Evolutionary conservation across 2,113 vertebrate species (phyloP), one percentile per base, ranked within the genome.

Genomic region (Eidolon helvum): DNA sequence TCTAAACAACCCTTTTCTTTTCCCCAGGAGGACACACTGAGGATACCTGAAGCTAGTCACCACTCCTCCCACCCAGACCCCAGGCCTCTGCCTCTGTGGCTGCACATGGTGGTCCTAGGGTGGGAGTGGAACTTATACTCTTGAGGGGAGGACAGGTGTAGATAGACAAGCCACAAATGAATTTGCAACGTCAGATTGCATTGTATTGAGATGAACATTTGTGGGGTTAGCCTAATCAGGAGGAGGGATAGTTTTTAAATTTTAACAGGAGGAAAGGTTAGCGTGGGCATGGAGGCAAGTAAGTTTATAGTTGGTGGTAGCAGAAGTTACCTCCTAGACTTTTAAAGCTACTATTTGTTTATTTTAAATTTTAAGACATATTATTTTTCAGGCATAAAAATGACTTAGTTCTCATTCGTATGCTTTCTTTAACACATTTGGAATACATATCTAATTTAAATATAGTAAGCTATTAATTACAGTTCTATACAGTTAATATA

Each of bases 21-120:
- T 99, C 9, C 99, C 99, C 30, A 99, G 94, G 2, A 99, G 99
- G 40, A 99, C 98, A 95, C 99, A 99, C 38, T 92, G 96, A 1
- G 99, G 98, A 65, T 99, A 98, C 55, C 91, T 61, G 0, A 97
- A 22, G 92, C 99, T 98, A 18, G 98, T 99, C 0, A 99, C 87
- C 50, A 99, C 96, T 22, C 99, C 99, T 8, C 98, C 99, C 0
- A 99, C 98, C 2, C 99, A 99, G 1, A 99, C 98, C 0, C 99
- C 98, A 0, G 99, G 99, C 5, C 99, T 98, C 65, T 82, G 59
- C 2, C 66, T 72, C 59, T 7, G 63, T 1, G 61, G 57, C 85
- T 45, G 35, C 30, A 28, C 55, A 22, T 24, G 18, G 16, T 22
- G 28, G 28, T 18, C 22, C 0, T 2, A 19, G 50, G 0, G 35